Evolutionary conservation across 1,140 invertebrate species (phyloP).

Genomic region (Zaprionus ghesquierei): DNA sequence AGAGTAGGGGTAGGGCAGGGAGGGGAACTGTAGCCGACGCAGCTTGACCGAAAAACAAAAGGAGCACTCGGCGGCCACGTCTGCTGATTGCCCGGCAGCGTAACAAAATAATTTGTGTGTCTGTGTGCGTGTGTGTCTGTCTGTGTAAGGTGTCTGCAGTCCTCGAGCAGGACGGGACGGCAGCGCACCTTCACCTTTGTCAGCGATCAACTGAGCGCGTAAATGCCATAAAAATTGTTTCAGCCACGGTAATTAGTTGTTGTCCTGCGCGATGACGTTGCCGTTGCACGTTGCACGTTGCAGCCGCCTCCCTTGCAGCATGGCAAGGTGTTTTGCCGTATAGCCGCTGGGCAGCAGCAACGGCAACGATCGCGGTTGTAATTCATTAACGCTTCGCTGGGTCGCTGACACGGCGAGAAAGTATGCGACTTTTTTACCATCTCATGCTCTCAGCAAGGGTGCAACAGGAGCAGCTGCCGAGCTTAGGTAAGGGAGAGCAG

Average conservation of each 20-base stretch:
- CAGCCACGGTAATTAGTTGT: conserved; percentile 79
- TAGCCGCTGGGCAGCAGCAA: conserved; percentile 32
- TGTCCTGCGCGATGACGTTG: conserved; percentile 56
- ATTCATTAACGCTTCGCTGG: conserved; percentile 78
- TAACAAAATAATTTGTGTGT: conserved; percentile 79
- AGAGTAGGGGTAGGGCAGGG: not conserved
- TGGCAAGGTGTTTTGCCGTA: conserved; percentile 62
- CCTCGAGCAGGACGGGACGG: no score
- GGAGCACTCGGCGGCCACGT: conserved; percentile 31
- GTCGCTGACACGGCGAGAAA: conserved; percentile 63
- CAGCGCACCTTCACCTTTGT: conserved; percentile 47
- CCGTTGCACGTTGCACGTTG: conserved; percentile 12
- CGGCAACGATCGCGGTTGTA: conserved; percentile 64
- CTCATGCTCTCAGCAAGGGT: conserved; percentile 17
- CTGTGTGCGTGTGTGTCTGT: conserved; percentile 33
- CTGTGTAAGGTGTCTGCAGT: not conserved
- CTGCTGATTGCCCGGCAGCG: conserved; percentile 47
- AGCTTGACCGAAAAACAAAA: conserved; percentile 30
- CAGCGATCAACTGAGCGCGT: conserved; percentile 73
- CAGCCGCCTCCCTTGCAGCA: not conserved
- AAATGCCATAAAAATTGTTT: conserved; percentile 80
- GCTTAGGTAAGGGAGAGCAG: conserved; percentile 13
- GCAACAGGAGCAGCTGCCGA: conserved; percentile 50
- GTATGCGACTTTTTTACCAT: conserved; percentile 63
- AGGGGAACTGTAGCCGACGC: not conserved